Conservation (phyloP, 2,113 vertebrate species). For the Pelecanoides urinatrix region DNA sequence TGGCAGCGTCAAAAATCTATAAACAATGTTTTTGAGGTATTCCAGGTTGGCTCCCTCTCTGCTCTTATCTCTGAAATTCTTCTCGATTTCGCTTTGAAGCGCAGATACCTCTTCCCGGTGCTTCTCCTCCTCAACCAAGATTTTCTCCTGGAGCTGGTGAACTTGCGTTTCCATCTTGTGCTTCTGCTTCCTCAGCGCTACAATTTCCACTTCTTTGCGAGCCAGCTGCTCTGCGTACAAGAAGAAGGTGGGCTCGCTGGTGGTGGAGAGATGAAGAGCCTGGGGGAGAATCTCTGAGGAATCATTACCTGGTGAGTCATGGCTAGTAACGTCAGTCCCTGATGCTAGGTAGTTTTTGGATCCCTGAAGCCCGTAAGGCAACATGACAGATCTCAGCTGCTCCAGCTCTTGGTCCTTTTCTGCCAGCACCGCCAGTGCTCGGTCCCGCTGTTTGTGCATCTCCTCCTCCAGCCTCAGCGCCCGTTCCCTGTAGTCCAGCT, state of each 20-base stretch:
- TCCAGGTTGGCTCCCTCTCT: constrained; percentile 94
- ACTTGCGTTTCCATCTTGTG: constrained; percentile 81
- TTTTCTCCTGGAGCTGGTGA: constrained; percentile 77
- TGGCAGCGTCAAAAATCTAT: constrained; percentile 86
- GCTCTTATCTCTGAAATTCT: constrained; percentile 79
- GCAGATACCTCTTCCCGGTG: constrained; percentile 73
- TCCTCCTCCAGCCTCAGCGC: constrained; percentile 86
- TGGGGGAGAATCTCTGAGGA: constrained; percentile 70
- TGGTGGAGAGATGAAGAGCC: constrained; percentile 66
- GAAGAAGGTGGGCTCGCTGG: constrained; percentile 84
- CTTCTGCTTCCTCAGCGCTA: constrained; percentile 80
- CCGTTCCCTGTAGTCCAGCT: constrained; percentile 78
- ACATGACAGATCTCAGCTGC: constrained; percentile 67
- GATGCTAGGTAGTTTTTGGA: neutral
- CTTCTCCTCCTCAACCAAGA: constrained; percentile 76
- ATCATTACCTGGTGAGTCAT: fast-evolving
- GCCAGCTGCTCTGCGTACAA: constrained; percentile 92
- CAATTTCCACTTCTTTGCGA: constrained; percentile 85
- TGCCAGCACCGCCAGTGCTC: constrained; percentile 85
- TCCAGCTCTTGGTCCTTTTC: constrained; percentile 94
- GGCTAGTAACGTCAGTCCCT: fast-evolving
- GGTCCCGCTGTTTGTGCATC: constrained; percentile 89
- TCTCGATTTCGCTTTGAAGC: constrained; percentile 77
- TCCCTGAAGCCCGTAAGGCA: constrained; percentile 19
- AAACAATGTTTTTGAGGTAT: constrained; percentile 95